Conservation (phyloP, 2,113 vertebrate genomes). For the Craseonycteris thonglongyai region DNA sequence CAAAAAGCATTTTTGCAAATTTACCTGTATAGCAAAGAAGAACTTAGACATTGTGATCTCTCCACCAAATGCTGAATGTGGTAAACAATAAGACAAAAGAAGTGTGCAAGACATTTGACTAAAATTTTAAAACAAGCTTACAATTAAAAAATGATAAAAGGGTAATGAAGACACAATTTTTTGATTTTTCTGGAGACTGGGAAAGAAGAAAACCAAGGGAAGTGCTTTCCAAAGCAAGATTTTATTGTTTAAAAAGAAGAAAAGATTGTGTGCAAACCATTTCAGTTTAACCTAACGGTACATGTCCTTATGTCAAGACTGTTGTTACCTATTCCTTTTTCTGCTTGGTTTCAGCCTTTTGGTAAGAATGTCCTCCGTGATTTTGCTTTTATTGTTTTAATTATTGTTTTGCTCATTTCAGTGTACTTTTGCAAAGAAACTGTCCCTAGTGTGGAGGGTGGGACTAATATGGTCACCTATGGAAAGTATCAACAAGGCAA, state of each 20-base stretch:
- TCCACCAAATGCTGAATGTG: background rate
- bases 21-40: background rate
- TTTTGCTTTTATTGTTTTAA: conserved; percentile 38
- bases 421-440: conserved; percentile 24
- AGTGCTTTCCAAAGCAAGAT: background rate
- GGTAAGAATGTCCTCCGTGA: background rate
- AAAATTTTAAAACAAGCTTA: conserved; percentile 11
- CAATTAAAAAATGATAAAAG: background rate
- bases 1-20: background rate
- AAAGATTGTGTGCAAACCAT: background rate
- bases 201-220: background rate
- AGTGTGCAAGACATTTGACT: background rate
- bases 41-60: background rate
- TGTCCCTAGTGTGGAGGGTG: background rate
- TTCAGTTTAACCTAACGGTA: background rate
- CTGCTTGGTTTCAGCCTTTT: background rate
- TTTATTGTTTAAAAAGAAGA: conserved; percentile 3
- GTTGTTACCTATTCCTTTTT: background rate
- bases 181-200: background rate
- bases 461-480: background rate
- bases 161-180: background rate
- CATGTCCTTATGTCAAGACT: background rate
- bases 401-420: background rate
- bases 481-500: background rate
- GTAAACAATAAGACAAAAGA: conserved; percentile 38